Base-by-base conservation (phyloP, 2,888 invertebrate genomes). In the Periphyllus acericola region DNA sequence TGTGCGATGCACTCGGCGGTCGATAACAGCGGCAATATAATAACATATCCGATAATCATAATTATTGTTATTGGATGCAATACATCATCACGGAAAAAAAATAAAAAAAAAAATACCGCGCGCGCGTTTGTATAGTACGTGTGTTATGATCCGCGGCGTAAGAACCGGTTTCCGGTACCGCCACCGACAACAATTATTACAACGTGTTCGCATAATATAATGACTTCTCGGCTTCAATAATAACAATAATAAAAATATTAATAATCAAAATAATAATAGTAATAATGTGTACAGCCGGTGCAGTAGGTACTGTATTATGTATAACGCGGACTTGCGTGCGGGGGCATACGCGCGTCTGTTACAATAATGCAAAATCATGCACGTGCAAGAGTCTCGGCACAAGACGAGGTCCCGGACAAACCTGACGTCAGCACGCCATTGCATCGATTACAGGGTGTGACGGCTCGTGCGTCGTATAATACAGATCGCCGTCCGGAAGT, bases 111-210 rank as follows among this genome's bases (percentile, higher is more conserved):
- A 66, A 9, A 9, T 11, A 1, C 4, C 74, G 36, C 2, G 32
- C 32, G 29, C n/a, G 11, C 68, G 68, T 11, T 8, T 46, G 14
- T 25, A n/a, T n/a, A n/a, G 60, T 60, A 14, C 34, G n/a, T 66
- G 60, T 79, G n/a, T 60, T 66, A 60, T 36, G 80, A 66, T 66
- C 36, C 36, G 19, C 60, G 60, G n/a, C 17, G 34, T 66, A 60
- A 80, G 80, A 66, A 80, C 80, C n/a, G n/a, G 66, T 80, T 80
- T 66, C 80, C 79, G 36, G 79, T 79, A 55, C 55, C 66, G 74
- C 8, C 11, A 3, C 36, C 74, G 25, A 21, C 21, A 19, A 8
- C 8, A 8, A 36, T 52, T 32, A 78, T 66, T 36, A 80, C 36
- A n/a, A 40, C 36, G 8, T n/a, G 34, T 79, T 79, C 80, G 21